Conservation (phyloP, 2,797 vertebrate species). For the Urophycis tenuis region DNA sequence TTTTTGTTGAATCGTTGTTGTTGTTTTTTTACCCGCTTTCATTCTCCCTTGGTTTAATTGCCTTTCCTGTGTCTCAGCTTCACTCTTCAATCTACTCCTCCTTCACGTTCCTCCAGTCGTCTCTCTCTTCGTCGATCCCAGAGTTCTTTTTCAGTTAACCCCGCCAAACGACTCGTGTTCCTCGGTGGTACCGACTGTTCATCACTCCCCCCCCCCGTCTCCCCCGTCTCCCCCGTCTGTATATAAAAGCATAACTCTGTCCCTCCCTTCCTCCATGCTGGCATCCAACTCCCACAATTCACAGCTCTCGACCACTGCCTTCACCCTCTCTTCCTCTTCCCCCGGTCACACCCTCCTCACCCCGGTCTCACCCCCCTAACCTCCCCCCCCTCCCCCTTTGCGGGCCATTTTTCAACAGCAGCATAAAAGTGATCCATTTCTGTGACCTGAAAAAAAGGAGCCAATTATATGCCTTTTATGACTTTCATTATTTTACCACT, state of each 20-base stretch:
- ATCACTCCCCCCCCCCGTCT: background rate
- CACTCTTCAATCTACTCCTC: background rate
- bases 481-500: conserved; percentile 65
- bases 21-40: background rate
- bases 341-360: conserved; percentile 17
- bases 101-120: background rate
- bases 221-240: background rate
- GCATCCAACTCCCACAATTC: background rate
- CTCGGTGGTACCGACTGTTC: background rate
- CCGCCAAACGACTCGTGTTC: background rate
- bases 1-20: background rate
- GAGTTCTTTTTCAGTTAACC: background rate
- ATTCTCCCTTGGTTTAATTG: background rate
- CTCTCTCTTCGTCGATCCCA: background rate
- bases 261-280: background rate
- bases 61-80: background rate
- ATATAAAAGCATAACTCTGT: background rate
- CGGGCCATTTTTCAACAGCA: conserved; percentile 48
- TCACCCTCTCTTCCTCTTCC: background rate
- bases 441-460: conserved; percentile 49
- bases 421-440: conserved; percentile 57
- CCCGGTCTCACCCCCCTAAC: conserved; percentile 13
- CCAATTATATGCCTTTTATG: conserved; percentile 67
- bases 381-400: conserved; percentile 24
- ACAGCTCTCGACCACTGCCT: background rate